Evolutionary conservation across 1,140 invertebrate species (phyloP).

Genomic region (Bombus affinis): DNA sequence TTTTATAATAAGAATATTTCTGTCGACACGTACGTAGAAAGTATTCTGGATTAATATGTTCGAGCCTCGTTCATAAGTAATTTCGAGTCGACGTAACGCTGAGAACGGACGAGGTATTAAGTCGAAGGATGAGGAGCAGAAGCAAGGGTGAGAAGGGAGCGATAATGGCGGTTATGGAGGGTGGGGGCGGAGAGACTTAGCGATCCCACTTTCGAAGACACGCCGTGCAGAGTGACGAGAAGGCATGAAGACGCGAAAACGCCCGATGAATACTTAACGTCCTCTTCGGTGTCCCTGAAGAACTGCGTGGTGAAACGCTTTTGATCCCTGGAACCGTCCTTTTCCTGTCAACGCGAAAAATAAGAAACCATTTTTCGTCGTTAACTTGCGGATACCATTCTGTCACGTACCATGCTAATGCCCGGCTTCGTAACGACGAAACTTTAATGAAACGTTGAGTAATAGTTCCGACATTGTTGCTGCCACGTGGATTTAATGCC

Average conservation of each 20-base stretch:
- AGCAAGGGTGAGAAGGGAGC: constrained; percentile 6
- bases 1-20: background rate
- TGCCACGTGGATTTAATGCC: background rate
- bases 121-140: constrained; percentile 22
- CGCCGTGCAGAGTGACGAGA: constrained; percentile 67
- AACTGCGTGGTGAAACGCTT: background rate
- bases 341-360: background rate
- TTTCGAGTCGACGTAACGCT: constrained; percentile 9
- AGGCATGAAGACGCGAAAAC: constrained; percentile 72
- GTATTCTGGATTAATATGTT: constrained; percentile 51
- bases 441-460: constrained; percentile 10
- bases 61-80: constrained; percentile 13
- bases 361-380: constrained; percentile 34
- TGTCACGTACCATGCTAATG: background rate
- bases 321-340: background rate
- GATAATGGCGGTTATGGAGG: constrained; percentile 71
- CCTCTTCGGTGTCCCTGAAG: constrained; percentile 16
- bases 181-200: constrained; percentile 33
- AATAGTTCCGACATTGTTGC: constrained; percentile 8
- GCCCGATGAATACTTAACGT: constrained; percentile 74
- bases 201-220: constrained; percentile 68
- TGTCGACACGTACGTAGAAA: background rate
- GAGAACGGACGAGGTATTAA: constrained; percentile 41
- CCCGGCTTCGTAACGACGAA: no score
- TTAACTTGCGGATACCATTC: background rate